Percentiles rank a stretch among this genome's conserved stretches.
phyloP scores from a whole-genome alignment of 2,113 vertebrate species.

The Eurypyga helias region DNA sequence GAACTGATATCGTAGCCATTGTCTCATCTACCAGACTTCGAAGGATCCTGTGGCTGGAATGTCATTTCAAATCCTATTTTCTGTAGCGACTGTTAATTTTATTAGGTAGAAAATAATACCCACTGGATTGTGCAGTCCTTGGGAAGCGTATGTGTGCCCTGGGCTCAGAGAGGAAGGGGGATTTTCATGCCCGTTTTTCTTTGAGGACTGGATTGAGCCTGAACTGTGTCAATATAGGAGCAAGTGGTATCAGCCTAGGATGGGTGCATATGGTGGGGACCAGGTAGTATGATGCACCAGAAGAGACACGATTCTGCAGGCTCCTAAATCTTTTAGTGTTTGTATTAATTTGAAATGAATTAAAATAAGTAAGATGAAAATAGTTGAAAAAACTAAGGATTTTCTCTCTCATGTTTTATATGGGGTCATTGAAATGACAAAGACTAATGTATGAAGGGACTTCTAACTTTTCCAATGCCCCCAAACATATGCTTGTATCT shows the following conservation, averaged over 20 bases:
- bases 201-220: conserved; percentile 25
- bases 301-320: not conserved
- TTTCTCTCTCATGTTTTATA: not conserved
- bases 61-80: conserved; percentile 18
- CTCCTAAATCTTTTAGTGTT: not conserved
- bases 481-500: not conserved
- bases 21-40: not conserved
- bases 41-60: not conserved
- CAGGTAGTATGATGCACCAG: not conserved
- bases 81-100: conserved; percentile 17
- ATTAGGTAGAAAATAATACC: conserved; percentile 20
- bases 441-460: not conserved
- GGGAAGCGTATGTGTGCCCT: not conserved
- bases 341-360: conserved; percentile 23
- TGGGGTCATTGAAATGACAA: not conserved
- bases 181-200: not conserved
- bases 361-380: conserved; percentile 3
- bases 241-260: not conserved
- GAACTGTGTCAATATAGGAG: conserved; percentile 54
- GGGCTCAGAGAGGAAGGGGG: not conserved
- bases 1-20: not conserved
- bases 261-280: not conserved
- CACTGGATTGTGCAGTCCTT: not conserved
- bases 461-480: not conserved
- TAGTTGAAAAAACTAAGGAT: not conserved